Conservation (phyloP, 2,888 invertebrate genomes). For the Campaea margaritaria region DNA sequence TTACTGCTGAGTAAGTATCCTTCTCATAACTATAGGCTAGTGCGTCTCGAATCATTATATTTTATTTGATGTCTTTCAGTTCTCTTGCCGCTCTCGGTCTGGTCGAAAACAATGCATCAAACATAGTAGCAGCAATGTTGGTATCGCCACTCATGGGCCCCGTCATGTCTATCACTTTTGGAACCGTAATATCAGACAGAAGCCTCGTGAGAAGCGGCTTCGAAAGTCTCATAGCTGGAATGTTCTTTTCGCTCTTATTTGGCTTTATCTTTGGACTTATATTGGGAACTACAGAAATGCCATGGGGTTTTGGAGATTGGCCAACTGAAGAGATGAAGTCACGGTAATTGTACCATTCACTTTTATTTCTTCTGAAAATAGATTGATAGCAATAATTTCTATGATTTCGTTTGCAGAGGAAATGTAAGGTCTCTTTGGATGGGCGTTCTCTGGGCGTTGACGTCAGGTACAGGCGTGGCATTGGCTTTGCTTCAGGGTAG, state of each 20-base stretch:
- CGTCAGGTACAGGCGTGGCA: constrained; percentile 92
- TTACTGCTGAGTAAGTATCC: constrained; percentile 92
- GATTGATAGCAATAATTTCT: not conserved
- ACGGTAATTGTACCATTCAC: constrained; percentile 75
- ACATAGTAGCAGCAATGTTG: constrained; percentile 91
- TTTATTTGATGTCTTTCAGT: constrained; percentile 70
- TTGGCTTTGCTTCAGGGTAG: constrained; percentile 94
- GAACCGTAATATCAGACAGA: constrained; percentile 90
- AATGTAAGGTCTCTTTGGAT: constrained; percentile 90
- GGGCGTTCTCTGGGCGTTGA: constrained; percentile 90
- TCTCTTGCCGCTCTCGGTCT: constrained; percentile 93
- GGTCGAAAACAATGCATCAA: constrained; percentile 93
- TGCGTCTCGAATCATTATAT: not conserved
- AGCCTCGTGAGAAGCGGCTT: constrained; percentile 89
- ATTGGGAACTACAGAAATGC: constrained; percentile 89
- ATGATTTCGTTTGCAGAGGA: constrained; percentile 78
- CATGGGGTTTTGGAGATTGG: constrained; percentile 91
- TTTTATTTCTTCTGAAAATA: constrained; percentile 1
- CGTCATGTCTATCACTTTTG: constrained; percentile 94
- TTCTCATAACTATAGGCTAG: not conserved
- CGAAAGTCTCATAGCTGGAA: constrained; percentile 88
- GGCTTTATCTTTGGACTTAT: constrained; percentile 93
- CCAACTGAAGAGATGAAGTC: constrained; percentile 93
- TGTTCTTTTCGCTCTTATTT: constrained; percentile 90
- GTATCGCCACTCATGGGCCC: constrained; percentile 93